Evolutionary conservation across 2,113 vertebrate genomes (phyloP).

Genomic region (Festucalex cinctus): DNA sequence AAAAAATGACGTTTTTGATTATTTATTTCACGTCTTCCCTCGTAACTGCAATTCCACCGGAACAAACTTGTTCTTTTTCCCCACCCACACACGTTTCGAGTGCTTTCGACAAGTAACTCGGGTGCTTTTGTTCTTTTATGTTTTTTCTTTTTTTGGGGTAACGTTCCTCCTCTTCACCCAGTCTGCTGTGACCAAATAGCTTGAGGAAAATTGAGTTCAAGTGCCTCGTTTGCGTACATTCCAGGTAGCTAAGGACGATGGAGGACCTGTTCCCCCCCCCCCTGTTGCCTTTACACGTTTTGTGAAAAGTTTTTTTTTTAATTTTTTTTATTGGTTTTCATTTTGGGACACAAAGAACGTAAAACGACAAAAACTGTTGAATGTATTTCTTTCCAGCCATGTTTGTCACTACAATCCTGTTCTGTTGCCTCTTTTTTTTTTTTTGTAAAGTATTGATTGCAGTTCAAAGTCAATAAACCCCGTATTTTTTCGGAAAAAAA

Average conservation of each 20-base stretch:
- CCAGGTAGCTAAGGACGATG: constrained; percentile 79
- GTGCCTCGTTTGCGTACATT: constrained; percentile 94
- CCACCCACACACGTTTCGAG: constrained; percentile 69
- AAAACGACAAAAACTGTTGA: constrained; percentile 81
- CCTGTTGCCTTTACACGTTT: constrained; percentile 75
- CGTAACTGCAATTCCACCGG: constrained; percentile 92
- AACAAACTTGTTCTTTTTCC: constrained; percentile 56
- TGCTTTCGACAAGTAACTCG: constrained; percentile 26
- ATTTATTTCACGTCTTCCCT: constrained; percentile 93
- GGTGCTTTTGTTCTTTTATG: constrained; percentile 12
- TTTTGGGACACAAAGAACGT: constrained; percentile 80
- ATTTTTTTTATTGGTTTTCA: not conserved
- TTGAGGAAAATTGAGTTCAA: constrained; percentile 62
- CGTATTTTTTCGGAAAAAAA: constrained; percentile 81
- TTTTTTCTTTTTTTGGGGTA: constrained; percentile 16
- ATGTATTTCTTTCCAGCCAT: constrained; percentile 83
- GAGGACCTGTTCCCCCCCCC: constrained; percentile 69
- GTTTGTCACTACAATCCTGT: constrained; percentile 83
- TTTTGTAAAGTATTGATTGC: constrained; percentile 98
- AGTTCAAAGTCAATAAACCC: constrained; percentile 99
- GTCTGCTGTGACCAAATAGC: constrained; percentile 71
- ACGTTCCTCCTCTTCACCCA: constrained; percentile 34
- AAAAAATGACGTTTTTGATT: constrained; percentile 88
- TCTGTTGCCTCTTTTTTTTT: constrained; percentile 75
- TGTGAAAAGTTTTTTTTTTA: constrained; percentile 68